These are phyloP conservation scores for Hemicentrotus pulcherrimus DNA, from an alignment of 35 echinoderm and acorn worm genomes.

Conservation along the genomic window DNA sequence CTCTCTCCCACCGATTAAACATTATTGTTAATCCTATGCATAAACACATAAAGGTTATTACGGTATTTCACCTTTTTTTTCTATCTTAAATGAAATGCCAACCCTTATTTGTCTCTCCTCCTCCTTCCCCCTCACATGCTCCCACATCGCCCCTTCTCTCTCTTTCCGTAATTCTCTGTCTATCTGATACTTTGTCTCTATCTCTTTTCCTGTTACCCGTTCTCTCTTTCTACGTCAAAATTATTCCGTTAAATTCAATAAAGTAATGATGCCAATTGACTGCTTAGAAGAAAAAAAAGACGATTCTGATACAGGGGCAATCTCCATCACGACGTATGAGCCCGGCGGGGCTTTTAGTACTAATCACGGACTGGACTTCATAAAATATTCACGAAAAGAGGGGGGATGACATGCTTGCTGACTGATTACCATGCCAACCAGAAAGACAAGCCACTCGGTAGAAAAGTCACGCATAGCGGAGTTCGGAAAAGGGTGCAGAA, in stretches of 20 bases:
- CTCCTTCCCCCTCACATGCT: background rate
- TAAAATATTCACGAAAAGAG: background rate
- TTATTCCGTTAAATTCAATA: background rate
- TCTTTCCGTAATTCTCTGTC: too few species aligned
- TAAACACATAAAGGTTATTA: too few species aligned
- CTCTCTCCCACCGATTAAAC: background rate
- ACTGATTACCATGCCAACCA: conserved; percentile 18
- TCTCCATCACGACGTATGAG: background rate
- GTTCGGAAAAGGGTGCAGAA: conserved; percentile 1
- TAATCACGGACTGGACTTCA: background rate
- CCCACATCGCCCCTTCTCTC: background rate
- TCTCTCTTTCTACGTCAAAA: background rate
- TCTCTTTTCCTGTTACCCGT: background rate
- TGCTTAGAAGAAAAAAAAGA: background rate
- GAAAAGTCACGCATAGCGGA: conserved; percentile 1
- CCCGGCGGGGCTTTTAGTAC: conserved; percentile 23
- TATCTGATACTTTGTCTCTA: background rate
- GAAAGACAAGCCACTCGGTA: background rate
- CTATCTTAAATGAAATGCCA: too few species aligned
- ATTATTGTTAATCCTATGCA: background rate
- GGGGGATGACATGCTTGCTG: background rate
- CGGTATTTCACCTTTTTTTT: too few species aligned
- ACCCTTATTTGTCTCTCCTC: background rate
- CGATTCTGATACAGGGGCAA: background rate
- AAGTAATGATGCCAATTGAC: background rate